These are phyloP conservation scores for Ptychochromis oligacanthus DNA, from an alignment of 2,113 vertebrate genomes.

Conservation along the genomic window DNA sequence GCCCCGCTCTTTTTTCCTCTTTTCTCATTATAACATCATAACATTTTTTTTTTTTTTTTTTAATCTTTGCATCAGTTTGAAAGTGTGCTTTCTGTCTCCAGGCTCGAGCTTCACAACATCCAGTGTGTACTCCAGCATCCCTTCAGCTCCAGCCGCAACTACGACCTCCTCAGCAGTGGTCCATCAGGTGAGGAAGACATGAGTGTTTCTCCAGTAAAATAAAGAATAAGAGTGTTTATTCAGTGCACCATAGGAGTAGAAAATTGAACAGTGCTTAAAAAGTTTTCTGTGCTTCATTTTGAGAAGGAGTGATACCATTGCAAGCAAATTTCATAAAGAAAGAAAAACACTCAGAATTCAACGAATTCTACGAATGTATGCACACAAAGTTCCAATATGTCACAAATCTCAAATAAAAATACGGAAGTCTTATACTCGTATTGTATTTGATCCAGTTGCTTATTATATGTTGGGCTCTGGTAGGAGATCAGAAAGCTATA, in stretches of 20 bases:
- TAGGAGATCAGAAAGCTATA: rapidly evolving
- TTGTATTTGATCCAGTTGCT: background rate
- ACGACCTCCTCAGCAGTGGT: slow-evolving; percentile 63
- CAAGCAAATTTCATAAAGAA: background rate
- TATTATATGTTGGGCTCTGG: rapidly evolving
- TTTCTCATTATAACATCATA: background rate
- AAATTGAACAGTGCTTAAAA: background rate
- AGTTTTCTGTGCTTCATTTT: too few species aligned
- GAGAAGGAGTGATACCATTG: too few species aligned
- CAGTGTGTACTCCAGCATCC: slow-evolving; percentile 82
- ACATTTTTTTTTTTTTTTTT: background rate
- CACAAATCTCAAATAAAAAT: rapidly evolving
- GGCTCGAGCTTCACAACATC: slow-evolving; percentile 84
- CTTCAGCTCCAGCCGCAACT: slow-evolving; percentile 70
- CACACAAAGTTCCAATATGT: rapidly evolving
- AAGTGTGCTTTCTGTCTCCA: slow-evolving; percentile 28
- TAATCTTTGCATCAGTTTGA: background rate
- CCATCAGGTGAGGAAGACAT: slow-evolving; percentile 52
- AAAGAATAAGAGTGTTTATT: background rate
- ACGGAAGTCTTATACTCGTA: background rate
- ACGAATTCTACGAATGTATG: background rate
- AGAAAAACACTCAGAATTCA: background rate
- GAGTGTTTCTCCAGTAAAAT: background rate
- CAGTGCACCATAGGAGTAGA: rapidly evolving
- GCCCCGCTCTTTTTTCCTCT: slow-evolving; percentile 16